A percentile compares a stretch with the other conserved stretches of the same genome.
Conservation (phyloP, 2,113 vertebrate genomes). For the Porphyrio hochstetteri region DNA sequence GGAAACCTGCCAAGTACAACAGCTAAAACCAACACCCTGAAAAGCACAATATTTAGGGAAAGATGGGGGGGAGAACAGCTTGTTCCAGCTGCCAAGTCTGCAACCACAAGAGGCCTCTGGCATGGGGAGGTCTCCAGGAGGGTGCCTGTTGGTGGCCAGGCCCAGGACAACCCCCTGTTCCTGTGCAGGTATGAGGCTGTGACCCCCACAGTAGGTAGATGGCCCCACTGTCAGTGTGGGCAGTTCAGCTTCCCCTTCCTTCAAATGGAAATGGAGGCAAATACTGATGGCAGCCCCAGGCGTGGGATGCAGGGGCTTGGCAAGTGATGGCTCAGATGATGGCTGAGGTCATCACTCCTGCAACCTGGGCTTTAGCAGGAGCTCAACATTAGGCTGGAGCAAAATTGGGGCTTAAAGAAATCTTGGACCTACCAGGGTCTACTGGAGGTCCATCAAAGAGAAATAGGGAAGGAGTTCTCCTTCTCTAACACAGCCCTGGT, state of each 20-base stretch:
- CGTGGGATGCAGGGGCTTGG: neutral
- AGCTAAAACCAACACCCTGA: conserved; percentile 36
- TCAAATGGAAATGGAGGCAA: neutral
- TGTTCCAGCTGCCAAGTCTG: conserved; percentile 1
- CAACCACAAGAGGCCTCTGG: neutral
- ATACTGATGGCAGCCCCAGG: neutral
- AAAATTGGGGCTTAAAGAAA: neutral
- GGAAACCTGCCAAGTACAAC: conserved; percentile 38
- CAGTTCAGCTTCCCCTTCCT: neutral
- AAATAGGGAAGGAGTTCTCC: accelerated
- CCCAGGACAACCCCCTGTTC: neutral
- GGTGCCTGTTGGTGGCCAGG: neutral
- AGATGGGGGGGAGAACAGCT: neutral
- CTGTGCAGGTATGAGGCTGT: neutral
- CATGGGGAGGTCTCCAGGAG: neutral
- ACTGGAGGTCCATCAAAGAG: neutral
- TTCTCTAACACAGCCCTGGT: neutral
- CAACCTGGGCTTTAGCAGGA: neutral
- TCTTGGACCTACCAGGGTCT: neutral
- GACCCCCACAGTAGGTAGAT: neutral
- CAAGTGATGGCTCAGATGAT: accelerated
- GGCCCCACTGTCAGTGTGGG: neutral
- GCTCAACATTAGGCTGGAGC: neutral
- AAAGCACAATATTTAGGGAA: conserved; percentile 36
- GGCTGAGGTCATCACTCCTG: neutral